Evolutionary conservation across 1,140 invertebrate species (phyloP).

Genomic region (Lasioglossum albipes): DNA sequence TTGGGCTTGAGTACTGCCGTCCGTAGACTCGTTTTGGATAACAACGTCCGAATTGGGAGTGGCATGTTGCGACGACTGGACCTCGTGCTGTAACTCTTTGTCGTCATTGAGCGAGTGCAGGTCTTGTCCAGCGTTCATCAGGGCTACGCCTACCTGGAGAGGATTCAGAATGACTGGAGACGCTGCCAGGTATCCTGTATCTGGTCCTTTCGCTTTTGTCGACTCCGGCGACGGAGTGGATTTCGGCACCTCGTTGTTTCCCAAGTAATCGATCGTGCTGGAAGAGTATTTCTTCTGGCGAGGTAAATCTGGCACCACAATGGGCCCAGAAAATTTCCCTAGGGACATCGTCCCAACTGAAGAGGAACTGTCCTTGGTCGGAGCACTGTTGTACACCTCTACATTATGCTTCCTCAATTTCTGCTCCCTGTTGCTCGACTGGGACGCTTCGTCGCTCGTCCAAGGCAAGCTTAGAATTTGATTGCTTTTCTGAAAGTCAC

Average conservation of each 20-base stretch:
- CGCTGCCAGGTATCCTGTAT: slow-evolving; percentile 48
- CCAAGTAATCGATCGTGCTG: neutral
- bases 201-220: slow-evolving; percentile 5
- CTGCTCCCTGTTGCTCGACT: neutral
- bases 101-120: slow-evolving; percentile 52
- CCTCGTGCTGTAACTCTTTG: neutral
- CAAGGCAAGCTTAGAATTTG: neutral
- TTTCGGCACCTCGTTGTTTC: neutral
- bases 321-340: slow-evolving; percentile 70
- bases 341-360: slow-evolving; percentile 15
- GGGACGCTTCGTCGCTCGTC: neutral
- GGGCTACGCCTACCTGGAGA: slow-evolving; percentile 77
- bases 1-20: neutral
- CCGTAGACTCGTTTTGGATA: slow-evolving; percentile 4
- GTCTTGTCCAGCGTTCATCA: slow-evolving; percentile 70
- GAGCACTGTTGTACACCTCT: neutral
- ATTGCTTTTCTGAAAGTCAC: neutral
- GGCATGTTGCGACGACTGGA: neutral
- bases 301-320: slow-evolving; percentile 71
- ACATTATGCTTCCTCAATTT: neutral
- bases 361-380: neutral
- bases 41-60: neutral
- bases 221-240: neutral
- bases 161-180: slow-evolving; percentile 73
- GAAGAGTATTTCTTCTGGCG: slow-evolving; percentile 21